Base-by-base conservation (phyloP, 92 coral and sea anemone species). In the Plumapathes pennacea region DNA sequence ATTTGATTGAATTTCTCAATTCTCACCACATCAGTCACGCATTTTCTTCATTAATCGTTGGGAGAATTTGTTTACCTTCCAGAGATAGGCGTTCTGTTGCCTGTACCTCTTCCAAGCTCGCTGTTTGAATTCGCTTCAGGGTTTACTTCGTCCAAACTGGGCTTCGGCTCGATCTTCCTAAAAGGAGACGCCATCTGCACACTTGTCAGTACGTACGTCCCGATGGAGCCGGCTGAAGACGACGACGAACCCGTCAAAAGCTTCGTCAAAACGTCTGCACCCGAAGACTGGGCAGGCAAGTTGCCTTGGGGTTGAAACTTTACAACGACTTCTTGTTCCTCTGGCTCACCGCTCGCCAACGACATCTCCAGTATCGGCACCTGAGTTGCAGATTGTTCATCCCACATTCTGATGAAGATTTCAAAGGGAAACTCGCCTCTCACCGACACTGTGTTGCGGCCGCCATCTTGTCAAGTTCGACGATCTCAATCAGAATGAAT, bases 131-230 rank as follows among this genome's bases (percentile, higher is more conserved):
- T 51, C 29, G 53, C 40, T 19, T 55, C 46, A 18, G 17, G 29
- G 37, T 36, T 74, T 45, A 44, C 57, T 30, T 80, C 81, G 21
- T n/a, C n/a, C n/a, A n/a, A n/a, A n/a, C n/a, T n/a, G 2, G 97
- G 97, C 46, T 89, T 91, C 7, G 97, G 97, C 53, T 91, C 97
- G 32, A 91, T 91, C 66, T 91, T 91, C 24, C 97, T 73, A 54
- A 91, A 79, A 8, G 92, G 88, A 27, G 75, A 89, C 2, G 53
- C 26, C n/a, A n/a, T n/a, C 10, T 55, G 84, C 8, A 60, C 45
- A 33, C 26, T 62, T 34, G 72, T 53, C 32, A 60, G 29, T 8
- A 78, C 71, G 50, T 64, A 37, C 15, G 65, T 42, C 22, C 80
- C 62, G 23, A 41, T 51, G 19, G 71, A 39, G 5, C 51, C 63